Evolutionary conservation across 2,797 vertebrate genomes (phyloP), one percentile per base, ranked within the genome.

Genomic region (Limosa lapponica): DNA sequence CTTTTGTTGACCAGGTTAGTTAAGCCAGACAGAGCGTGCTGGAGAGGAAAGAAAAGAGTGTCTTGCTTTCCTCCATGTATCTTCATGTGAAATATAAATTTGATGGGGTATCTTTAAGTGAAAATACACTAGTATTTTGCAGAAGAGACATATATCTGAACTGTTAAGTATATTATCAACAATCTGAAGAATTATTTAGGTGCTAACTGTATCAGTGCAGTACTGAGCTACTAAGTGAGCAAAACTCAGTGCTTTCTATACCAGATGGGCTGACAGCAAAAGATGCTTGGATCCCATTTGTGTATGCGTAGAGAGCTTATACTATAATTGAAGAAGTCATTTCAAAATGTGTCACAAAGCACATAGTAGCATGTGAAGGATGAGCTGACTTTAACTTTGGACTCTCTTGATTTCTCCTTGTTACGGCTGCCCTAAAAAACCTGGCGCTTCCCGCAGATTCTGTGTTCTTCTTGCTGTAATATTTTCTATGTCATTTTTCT

Each of bases 401-500:
- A 95, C 51, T 86, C 24, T 67, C 37, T 80, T 85, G 64, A 77
- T 94, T 89, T 95, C 89, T 91, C 87, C 89, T 95, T 94, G 77
- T 79, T 93, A 89, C 15, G 0, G 77, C 46, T 96, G 94, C 83
- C 95, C 95, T 94, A 95, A 95, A 97, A 95, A 95, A 27, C 0
- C 23, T 70, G 57, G 81, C 86, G 55, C 84, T 52, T 95, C 93
- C 87, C 2, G 52, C 80, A 95, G 93, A 88, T 86, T 89, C 87
- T 88, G 65, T 85, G 69, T 90, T 97, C 81, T 65, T 93, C 87
- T 93, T 65, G 67, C 80, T 91, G 74, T 82, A 87, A 88, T 87
- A 95, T 94, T 96, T 96, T 95, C 95, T 95, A 96, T 95, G 95
- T 95, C 90, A 96, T 96, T 95, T 95, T 96, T 91, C 91, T 95